Evolutionary conservation across 2,888 invertebrate species (phyloP).

Genomic region (Sarcophaga variegata): DNA sequence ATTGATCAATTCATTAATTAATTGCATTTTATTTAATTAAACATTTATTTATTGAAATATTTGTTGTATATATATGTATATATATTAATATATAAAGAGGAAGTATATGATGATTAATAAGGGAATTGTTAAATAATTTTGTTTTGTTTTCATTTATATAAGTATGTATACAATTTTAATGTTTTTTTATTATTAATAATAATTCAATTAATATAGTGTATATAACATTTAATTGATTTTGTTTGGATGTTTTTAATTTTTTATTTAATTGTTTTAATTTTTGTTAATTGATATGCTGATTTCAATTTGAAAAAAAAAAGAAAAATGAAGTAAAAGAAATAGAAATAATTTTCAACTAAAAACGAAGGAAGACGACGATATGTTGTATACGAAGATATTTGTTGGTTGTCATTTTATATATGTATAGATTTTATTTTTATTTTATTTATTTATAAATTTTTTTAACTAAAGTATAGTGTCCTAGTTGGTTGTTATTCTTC

Average conservation of each 20-base stretch:
- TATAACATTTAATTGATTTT: slow-evolving; percentile 58
- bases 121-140: slow-evolving; percentile 12
- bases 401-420: slow-evolving; percentile 65
- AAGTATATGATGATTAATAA: slow-evolving; percentile 36
- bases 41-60: not conserved
- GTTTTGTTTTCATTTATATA: slow-evolving; percentile 29
- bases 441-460: slow-evolving; percentile 19
- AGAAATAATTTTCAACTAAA: slow-evolving; percentile 14
- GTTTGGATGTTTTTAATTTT: slow-evolving; percentile 56
- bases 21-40: no score
- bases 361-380: slow-evolving; percentile 59
- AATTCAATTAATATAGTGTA: slow-evolving; percentile 29
- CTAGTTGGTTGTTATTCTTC: slow-evolving; percentile 59
- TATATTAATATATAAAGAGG: slow-evolving; percentile 10
- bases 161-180: slow-evolving; percentile 16
- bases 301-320: slow-evolving; percentile 76
- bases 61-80: slow-evolving; percentile 34
- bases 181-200: slow-evolving; percentile 26
- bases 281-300: slow-evolving; percentile 81
- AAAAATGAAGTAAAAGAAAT: slow-evolving; percentile 67
- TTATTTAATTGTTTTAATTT: slow-evolving; percentile 66
- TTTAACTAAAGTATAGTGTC: slow-evolving; percentile 71
- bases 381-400: slow-evolving; percentile 65
- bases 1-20: not conserved
- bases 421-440: slow-evolving; percentile 36